Conservation (phyloP, 1,140 invertebrate genomes). For the Choristoneura fumiferana region DNA sequence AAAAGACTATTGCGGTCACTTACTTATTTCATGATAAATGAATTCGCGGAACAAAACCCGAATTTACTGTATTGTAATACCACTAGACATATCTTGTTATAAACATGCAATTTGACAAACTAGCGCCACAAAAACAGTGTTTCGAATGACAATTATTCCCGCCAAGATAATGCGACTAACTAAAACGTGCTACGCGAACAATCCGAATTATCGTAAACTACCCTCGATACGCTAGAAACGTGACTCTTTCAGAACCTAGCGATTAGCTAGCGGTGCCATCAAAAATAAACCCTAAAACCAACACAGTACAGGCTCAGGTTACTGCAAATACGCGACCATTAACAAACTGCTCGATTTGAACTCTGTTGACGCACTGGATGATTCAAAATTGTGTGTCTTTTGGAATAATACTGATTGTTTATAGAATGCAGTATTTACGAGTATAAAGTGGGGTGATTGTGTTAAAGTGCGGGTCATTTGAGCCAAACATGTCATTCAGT, state of each 20-base stretch:
- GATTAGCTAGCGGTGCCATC: background rate
- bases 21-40: too few relatives aligned
- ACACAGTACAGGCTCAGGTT: background rate
- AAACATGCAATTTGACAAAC: background rate
- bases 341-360: background rate
- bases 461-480: slow-evolving; percentile 7
- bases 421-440: background rate
- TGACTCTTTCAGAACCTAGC: slow-evolving; percentile 2
- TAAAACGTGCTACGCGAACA: slow-evolving; percentile 1
- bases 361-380: background rate
- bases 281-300: background rate
- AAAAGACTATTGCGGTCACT: too few relatives aligned
- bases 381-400: background rate
- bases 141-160: slow-evolving; percentile 7
- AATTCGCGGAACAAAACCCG: too few relatives aligned
- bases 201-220: slow-evolving; percentile 17
- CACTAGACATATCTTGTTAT: too few relatives aligned
- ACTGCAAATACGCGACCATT: background rate
- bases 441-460: background rate
- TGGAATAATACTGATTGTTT: background rate
- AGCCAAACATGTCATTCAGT: background rate
- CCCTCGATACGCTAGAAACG: slow-evolving; percentile 8
- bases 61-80: too few relatives aligned
- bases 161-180: background rate
- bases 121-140: slow-evolving; percentile 1